Conservation (phyloP, 2,113 vertebrate genomes). For the Alces alces region DNA sequence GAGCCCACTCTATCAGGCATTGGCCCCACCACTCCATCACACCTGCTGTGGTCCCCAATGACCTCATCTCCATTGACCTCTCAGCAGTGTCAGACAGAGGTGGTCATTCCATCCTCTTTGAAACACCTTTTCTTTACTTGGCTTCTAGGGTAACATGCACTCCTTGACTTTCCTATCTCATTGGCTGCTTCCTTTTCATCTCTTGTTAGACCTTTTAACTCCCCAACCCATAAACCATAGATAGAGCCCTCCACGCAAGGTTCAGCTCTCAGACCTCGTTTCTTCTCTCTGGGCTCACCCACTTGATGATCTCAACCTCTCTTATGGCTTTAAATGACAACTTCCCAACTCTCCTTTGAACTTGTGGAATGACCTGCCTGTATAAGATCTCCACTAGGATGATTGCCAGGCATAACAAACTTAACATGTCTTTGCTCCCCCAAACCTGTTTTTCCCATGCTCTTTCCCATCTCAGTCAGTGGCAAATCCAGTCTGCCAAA, state of each 20-base stretch:
- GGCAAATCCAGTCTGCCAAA: not conserved
- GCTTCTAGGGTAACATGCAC: not conserved
- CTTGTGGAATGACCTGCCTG: not conserved
- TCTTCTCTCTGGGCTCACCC: not conserved
- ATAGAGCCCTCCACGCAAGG: not conserved
- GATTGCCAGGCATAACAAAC: not conserved
- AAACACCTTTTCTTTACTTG: not conserved
- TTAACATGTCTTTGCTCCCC: not conserved
- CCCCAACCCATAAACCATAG: not conserved
- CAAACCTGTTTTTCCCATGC: not conserved
- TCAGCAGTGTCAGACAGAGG: not conserved
- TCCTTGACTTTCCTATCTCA: not conserved
- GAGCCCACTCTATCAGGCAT: not conserved
- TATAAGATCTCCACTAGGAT: not conserved
- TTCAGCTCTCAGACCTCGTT: not conserved
- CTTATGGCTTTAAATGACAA: not conserved
- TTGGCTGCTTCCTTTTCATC: not conserved
- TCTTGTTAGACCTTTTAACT: not conserved
- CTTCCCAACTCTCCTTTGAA: not conserved
- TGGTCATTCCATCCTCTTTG: not conserved
- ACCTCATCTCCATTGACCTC: not conserved
- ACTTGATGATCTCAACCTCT: not conserved
- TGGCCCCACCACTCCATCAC: not conserved
- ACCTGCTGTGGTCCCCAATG: not conserved
- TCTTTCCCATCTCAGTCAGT: not conserved